Conservation (phyloP, 1,140 invertebrate genomes). For the Hirudo medicinalis region DNA sequence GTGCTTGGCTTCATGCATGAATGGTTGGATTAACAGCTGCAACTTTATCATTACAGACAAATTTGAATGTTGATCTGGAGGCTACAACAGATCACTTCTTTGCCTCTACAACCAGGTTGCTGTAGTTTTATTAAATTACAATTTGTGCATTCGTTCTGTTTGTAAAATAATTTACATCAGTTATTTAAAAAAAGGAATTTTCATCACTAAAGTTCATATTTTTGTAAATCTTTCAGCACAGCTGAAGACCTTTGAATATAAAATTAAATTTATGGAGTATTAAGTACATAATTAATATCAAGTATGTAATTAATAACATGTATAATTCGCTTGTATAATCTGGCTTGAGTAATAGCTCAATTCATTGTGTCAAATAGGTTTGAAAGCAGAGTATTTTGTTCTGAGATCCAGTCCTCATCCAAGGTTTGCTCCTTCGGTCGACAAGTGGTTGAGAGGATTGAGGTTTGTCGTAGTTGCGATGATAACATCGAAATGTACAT, state of each 20-base stretch:
- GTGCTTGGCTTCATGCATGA: too few relatives aligned
- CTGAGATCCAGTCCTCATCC: constrained; percentile 95
- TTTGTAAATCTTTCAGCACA: neutral
- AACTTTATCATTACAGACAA: neutral
- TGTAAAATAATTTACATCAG: too few relatives aligned
- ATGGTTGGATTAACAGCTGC: too few relatives aligned
- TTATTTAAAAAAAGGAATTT: too few relatives aligned
- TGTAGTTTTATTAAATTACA: too few relatives aligned
- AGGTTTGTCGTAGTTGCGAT: constrained; percentile 48
- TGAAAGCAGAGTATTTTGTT: constrained; percentile 84
- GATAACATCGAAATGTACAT: too few relatives aligned
- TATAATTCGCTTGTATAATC: neutral
- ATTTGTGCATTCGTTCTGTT: too few relatives aligned
- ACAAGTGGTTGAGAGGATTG: constrained; percentile 97
- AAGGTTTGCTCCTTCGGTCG: constrained; percentile 99
- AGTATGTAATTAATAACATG: neutral
- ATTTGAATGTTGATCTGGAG: constrained; percentile 2
- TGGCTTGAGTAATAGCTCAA: constrained; percentile 51
- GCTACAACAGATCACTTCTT: neutral
- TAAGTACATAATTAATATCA: too few relatives aligned
- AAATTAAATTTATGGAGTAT: too few relatives aligned
- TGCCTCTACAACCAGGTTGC: constrained; percentile 5
- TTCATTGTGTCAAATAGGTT: constrained; percentile 64
- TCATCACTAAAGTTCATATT: neutral
- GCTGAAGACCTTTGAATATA: neutral